Conservation (phyloP, 2,888 invertebrate genomes). For the Diarsia brunnea region DNA sequence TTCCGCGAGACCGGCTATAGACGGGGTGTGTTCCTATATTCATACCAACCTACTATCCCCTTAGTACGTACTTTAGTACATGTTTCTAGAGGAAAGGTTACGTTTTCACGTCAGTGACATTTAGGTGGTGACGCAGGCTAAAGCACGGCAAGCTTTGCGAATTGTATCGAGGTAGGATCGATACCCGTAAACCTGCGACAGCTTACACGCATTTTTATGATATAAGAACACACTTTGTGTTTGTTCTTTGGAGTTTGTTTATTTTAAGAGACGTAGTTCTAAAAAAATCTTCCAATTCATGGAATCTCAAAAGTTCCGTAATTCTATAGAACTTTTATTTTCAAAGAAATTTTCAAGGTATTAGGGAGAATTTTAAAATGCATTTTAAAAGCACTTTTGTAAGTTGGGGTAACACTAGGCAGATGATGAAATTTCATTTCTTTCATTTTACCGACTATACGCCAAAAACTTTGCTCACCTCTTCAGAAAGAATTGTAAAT, state of each 20-base stretch:
- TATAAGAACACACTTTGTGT: not conserved
- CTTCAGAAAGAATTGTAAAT: not conserved
- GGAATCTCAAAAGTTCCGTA: too few species aligned
- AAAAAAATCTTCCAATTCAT: not conserved
- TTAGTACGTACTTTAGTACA: constrained; percentile 18
- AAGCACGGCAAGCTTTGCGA: constrained; percentile 46
- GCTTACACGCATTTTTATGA: constrained; percentile 45
- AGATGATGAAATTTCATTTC: too few species aligned
- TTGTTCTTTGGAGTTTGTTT: not conserved
- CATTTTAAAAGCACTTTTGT: too few species aligned
- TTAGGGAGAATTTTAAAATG: not conserved
- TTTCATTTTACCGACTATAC: too few species aligned
- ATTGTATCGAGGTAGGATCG: constrained; percentile 56
- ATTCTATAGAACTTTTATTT: not conserved
- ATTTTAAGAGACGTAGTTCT: not conserved
- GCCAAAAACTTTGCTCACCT: not conserved
- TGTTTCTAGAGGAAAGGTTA: constrained; percentile 61
- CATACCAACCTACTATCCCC: not conserved
- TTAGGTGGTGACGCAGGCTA: constrained; percentile 51
- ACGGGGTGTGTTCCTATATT: not conserved
- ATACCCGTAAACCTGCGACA: constrained; percentile 50
- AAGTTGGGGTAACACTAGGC: too few species aligned
- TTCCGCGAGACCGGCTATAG: constrained; percentile 10
- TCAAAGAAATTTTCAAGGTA: too few species aligned
- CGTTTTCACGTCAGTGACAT: constrained; percentile 56